Base-by-base conservation (phyloP, 2,797 vertebrate species). In the Hypotaenidia philippensis region DNA sequence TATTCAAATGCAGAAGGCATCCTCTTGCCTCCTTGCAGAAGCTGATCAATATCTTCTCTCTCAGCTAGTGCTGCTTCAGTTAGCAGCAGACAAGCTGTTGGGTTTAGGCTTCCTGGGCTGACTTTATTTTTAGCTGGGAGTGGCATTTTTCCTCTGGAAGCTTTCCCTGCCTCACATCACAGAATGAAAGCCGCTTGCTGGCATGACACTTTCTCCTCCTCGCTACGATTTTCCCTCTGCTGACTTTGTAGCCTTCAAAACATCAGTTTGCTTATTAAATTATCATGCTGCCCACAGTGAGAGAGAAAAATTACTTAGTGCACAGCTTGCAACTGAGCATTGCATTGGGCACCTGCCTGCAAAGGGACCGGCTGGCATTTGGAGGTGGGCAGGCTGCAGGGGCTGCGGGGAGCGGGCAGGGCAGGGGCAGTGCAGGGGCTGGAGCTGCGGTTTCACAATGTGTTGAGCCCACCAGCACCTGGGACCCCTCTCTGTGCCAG, bases 41-140 rank as follows among this genome's bases (percentile, higher is more conserved):
- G 34, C 68, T 70, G 86, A 96, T 96, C 83, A 52, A 55, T 88
- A 86, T 82, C 81, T 81, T 70, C 85, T 66, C 64, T 92, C 69
- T 55, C 68, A 91, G 71, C 76, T 55, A 66, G 61, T 18, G 63
- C 68, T 83, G 83, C 77, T 83, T 82, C 92, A 80, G 66, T 34
- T 80, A 80, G 76, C 85, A 91, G 76, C 87, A 90, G 84, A 65
- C 91, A 89, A 87, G 89, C 92, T 93, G 70, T 52, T 93, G 70
- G 61, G 82, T 84, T 93, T 74, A 84, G 87, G 56, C 70, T 94
- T 91, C 74, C 92, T 90, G 74, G 60, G 74, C 65, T 88, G 91
- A 90, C 61, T 93, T 92, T 95, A 96, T 95, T 96, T 94, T 93
- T 85, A 93, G 90, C 90, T 82, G 56, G 83, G 94, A 94, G 80